Percentiles rank a stretch among this genome's conserved stretches.
These are phyloP conservation scores for Synanthedon tipuliformis DNA, from an alignment of 2,888 invertebrate species.

Conservation along the genomic window DNA sequence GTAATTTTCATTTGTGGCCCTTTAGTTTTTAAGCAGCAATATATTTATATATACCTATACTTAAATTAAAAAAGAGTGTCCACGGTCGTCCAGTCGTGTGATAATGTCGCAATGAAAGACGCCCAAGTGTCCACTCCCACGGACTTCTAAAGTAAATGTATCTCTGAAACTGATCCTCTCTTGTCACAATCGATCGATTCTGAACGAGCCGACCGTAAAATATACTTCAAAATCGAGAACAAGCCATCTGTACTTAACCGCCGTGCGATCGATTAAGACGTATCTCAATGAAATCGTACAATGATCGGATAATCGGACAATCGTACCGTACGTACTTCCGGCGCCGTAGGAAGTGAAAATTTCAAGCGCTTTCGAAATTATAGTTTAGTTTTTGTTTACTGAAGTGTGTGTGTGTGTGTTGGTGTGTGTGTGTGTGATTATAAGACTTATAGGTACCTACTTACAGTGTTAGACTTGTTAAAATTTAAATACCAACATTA, in stretches of 20 bases:
- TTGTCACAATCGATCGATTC: constrained; percentile 61
- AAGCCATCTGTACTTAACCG: constrained; percentile 45
- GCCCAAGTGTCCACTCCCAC: constrained; percentile 8
- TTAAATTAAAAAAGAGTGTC: no score
- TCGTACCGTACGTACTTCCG: constrained; percentile 1
- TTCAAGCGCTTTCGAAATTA: not conserved
- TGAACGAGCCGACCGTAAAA: constrained; percentile 54
- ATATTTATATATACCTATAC: no score
- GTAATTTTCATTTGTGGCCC: no score
- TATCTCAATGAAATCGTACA: constrained; percentile 15
- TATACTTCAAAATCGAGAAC: constrained; percentile 57
- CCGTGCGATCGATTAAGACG: constrained; percentile 35
- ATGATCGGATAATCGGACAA: constrained; percentile 13
- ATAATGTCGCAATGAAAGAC: constrained; percentile 1
- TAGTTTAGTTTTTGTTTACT: not conserved
- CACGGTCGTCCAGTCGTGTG: not conserved
- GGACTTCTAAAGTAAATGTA: constrained; percentile 22
- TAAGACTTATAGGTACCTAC: no score
- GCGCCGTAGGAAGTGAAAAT: not conserved
- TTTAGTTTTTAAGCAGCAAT: no score
- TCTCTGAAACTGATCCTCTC: constrained; percentile 53
- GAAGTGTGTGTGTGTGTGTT: no score
- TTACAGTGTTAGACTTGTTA: no score
- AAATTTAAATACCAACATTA: no score
- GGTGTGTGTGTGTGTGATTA: no score